Percentiles rank a stretch among this genome's conserved stretches.
Evolutionary conservation across 2,797 vertebrate species (phyloP).

Genomic region (Eospalax fontanierii): DNA sequence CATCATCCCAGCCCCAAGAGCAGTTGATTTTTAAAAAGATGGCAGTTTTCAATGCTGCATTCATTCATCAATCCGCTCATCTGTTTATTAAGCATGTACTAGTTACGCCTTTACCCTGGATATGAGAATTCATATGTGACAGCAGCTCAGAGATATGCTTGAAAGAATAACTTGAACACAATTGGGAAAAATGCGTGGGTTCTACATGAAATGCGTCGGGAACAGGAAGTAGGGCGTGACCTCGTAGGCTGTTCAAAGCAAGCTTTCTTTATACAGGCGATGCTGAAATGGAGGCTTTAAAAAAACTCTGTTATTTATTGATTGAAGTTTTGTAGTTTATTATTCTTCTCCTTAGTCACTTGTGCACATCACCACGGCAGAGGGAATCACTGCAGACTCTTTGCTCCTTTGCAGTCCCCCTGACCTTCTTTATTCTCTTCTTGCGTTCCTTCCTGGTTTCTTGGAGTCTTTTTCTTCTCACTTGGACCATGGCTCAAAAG

Average conservation of each 20-base stretch:
- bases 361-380: no score
- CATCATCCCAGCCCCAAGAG: no score
- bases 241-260: neutral
- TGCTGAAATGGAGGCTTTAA: no score
- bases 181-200: neutral
- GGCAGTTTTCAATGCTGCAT: neutral
- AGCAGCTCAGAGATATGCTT: neutral
- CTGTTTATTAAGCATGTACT: constrained; percentile 7
- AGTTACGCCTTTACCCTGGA: neutral
- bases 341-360: no score
- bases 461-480: no score
- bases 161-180: constrained; percentile 20
- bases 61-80: neutral
- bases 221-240: constrained; percentile 25
- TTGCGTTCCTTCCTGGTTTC: no score
- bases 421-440: no score
- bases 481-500: no score
- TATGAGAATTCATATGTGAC: neutral
- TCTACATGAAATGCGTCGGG: neutral
- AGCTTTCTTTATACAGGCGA: neutral
- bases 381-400: no score
- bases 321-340: no score
- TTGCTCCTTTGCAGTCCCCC: no score
- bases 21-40: neutral
- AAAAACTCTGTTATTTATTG: no score